Evolutionary conservation across 2,113 vertebrate species (phyloP), one percentile per base, ranked within the genome.

Genomic region (Saccopteryx bilineata): DNA sequence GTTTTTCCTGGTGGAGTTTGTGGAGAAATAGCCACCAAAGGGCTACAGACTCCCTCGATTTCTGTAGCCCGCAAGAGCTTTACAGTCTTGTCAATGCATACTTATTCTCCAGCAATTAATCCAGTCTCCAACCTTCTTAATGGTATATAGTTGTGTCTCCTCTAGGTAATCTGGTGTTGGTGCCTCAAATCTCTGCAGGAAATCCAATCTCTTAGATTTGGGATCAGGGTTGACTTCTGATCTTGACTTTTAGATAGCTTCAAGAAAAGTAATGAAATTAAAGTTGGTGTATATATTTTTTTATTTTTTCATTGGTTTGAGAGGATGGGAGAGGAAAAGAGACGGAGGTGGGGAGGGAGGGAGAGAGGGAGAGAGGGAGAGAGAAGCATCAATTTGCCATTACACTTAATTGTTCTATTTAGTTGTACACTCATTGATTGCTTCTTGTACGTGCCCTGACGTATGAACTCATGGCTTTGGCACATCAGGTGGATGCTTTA

Each of bases 181-280:
- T 68, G 28, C 86, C 28, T 86, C 61, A 19, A 31, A 15, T 63
- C 78, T 39, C 56, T 58, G 6, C 19, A 72, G 75, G 24, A 17
- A 31, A 26, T 13, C 15, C 46, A 54, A 5, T 46, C 18, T 63
- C 23, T 72, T 81, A 65, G 48, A 56, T 81, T 88, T 74, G 8
- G 48, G 75, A 5, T 9, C 66, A 81, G 14, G 10, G 14, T 81
- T 81, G 26, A 63, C n/a, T 9, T 80, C 31, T 81, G 48, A 74
- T 14, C 48, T 74, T 14, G 23, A 65, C 48, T 87, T 80, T 74
- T 58, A 82, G 10, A 46, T 60, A 50, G 15, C 92, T 82, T 75
- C 48, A 54, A 82, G 50, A 88, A 94, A 63, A 94, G 60, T 74
- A 19, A n/a, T 33, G 28, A 88, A 89, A 17, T 68, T 94, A 52